Base-by-base conservation (phyloP, 2,888 invertebrate genomes). In the Diarsia rubi region DNA sequence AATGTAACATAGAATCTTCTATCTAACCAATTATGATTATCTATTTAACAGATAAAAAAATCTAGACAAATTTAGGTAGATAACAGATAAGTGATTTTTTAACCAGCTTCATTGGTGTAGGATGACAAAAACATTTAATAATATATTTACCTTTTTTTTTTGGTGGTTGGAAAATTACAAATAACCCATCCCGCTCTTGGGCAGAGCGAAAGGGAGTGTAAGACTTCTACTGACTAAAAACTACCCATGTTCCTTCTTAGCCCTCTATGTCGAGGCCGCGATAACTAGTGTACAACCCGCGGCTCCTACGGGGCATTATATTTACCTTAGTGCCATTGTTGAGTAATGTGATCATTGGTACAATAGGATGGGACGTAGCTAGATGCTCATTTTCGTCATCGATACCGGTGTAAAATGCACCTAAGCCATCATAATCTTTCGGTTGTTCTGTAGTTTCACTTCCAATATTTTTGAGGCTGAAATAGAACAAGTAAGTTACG, bases 301-400 rank as follows among this genome's bases (percentile, higher is more conserved):
- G n/a, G n/a, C n/a, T n/a, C n/a, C n/a, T n/a, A n/a, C n/a, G n/a
- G n/a, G n/a, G n/a, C n/a, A n/a, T n/a, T n/a, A n/a, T n/a, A n/a
- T 82, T 81, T 74, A 92, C 92, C 82, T 90, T 82, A 27, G 73
- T 79, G 6, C 86, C 86, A 31, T 88, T 86, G 62, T 86, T 87
- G 0, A 89, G 75, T 60, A 86, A 79, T 0, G 92, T 92, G 12
- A 85, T 78, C 89, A 91, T 88, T 5, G 87, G 78, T 8, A 90
- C 81, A 73, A 92, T 88, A 5, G 91, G 89, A 59, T 92, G 89
- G 2, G 90, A 88, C 2, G 87, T 78, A 1, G 12, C 86, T 27
- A 89, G 21, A 47, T 89, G 86, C 11, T 82, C 59, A 74, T 90
- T 88, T 78, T 93, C 92, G 2, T 86, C 73, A 44, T 90, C 90